Conservation (phyloP, 1,140 invertebrate species). For the Stegodyphus mimosarum region DNA sequence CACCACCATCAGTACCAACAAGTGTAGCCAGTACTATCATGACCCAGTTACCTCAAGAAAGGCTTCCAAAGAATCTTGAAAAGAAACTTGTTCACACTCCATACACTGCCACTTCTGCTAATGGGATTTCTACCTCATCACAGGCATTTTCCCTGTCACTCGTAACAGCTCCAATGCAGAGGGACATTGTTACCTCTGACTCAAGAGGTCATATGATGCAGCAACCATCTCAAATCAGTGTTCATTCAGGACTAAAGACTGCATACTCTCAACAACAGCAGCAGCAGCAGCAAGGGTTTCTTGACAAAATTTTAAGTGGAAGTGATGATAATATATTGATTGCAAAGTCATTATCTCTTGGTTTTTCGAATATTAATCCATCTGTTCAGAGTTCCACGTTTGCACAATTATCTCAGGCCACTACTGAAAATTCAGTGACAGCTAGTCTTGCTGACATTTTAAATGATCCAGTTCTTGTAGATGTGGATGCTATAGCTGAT, state of each 20-base stretch:
- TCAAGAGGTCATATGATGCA: conserved; percentile 42
- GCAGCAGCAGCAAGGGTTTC: conserved; percentile 11
- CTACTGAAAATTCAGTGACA: neutral
- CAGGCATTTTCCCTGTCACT: neutral
- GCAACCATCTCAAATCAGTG: neutral
- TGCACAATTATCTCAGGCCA: neutral
- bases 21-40: conserved; percentile 62
- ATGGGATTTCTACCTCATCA: conserved; percentile 16
- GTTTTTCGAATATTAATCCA: conserved; percentile 7
- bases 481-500: conserved; percentile 10
- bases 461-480: conserved; percentile 25
- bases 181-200: conserved; percentile 52
- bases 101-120: conserved; percentile 20
- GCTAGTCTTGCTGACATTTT: conserved; percentile 12
- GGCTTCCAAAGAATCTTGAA: conserved; percentile 64
- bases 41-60: conserved; percentile 63
- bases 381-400: conserved; percentile 5
- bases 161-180: conserved; percentile 10
- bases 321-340: neutral
- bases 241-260: conserved; percentile 11
- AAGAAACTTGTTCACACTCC: conserved; percentile 63
- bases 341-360: neutral
- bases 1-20: conserved; percentile 60
- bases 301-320: conserved; percentile 12
- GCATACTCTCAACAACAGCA: conserved; percentile 12